Evolutionary conservation across 1,140 invertebrate genomes (phyloP), one percentile per base, ranked within the genome.

Genomic region (Panagrolaimus sp.): DNA sequence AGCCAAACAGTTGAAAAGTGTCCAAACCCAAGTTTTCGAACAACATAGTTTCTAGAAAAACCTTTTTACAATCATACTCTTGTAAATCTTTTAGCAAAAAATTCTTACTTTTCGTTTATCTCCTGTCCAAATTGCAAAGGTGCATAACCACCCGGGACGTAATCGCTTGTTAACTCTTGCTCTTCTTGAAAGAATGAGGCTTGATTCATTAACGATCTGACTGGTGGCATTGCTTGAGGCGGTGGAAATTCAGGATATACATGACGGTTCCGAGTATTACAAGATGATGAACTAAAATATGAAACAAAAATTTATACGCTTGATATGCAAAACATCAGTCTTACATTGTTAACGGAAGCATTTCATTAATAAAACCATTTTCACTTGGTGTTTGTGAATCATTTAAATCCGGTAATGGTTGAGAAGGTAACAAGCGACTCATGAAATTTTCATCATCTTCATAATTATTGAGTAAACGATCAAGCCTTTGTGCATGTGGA

Each of bases 1-100:
- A 72, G 25, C 78, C 78, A 78, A 20, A 76, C 68, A 43, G 67
- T 73, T 66, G 71, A 78, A 53, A 79, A 76, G 27, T 78, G 43
- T 1, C 43, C 46, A 47, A 66, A 66, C 16, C 43, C 27, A 16
- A 47, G 25, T 45, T 27, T 47, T 44, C 25, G 16, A 38, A 38
- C 23, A 70, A 43, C 23, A 16, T 46, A 31, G 25, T 25, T 23
- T 45, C 43, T 25, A 23, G 14, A 69, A 71, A 48, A 9, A 47
- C 63, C 13, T 23, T 20, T n/a, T 16, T 67, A 13, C 20, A n/a
- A n/a, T 25, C 20, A 42, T 20, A 20, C 5, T 67, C n/a, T n/a
- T n/a, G n/a, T n/a, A n/a, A n/a, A n/a, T n/a, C n/a, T n/a, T n/a
- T n/a, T n/a, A n/a, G n/a, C n/a, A n/a, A n/a, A n/a, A 20, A 47